Evolutionary conservation across 2,797 vertebrate genomes (phyloP).

Genomic region (Huso huso): DNA sequence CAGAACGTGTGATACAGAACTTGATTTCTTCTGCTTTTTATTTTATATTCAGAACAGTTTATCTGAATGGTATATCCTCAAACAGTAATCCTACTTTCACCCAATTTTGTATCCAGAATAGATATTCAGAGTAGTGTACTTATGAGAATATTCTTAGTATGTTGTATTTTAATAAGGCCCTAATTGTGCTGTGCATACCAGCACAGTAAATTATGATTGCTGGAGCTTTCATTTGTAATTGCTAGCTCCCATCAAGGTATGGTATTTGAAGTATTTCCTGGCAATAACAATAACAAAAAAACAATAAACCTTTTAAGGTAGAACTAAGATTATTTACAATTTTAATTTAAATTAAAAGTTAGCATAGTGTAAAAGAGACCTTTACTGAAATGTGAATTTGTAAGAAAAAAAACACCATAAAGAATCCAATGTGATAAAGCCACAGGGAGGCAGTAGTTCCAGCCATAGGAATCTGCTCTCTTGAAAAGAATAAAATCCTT

Average conservation of each 20-base stretch:
- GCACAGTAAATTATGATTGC: conserved; percentile 24
- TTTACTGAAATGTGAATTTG: conserved; percentile 59
- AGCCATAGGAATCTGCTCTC: conserved; percentile 52
- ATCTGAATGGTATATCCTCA: no score
- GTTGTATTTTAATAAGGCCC: no score
- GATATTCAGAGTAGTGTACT: no score
- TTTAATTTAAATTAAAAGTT: conserved; percentile 67
- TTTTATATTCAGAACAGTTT: no score
- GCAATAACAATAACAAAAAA: conserved; percentile 44
- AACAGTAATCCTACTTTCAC: no score
- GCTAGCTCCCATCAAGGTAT: conserved; percentile 39
- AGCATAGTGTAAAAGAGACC: conserved; percentile 46
- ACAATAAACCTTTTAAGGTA: conserved; percentile 54
- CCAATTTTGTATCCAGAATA: no score
- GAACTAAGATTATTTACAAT: conserved; percentile 61
- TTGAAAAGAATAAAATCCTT: conserved; percentile 59
- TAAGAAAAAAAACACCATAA: conserved; percentile 54
- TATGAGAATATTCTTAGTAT: no score
- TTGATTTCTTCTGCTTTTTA: no score
- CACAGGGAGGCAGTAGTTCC: conserved; percentile 48
- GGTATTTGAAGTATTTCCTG: conserved; percentile 63
- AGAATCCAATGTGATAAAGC: conserved; percentile 67
- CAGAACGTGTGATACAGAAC: no score
- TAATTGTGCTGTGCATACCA: no score
- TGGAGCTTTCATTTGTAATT: conserved; percentile 41